Percentiles rank a stretch among this genome's conserved stretches.
Conservation (phyloP, 1,140 invertebrate genomes). For the Diploscapter pachys region DNA sequence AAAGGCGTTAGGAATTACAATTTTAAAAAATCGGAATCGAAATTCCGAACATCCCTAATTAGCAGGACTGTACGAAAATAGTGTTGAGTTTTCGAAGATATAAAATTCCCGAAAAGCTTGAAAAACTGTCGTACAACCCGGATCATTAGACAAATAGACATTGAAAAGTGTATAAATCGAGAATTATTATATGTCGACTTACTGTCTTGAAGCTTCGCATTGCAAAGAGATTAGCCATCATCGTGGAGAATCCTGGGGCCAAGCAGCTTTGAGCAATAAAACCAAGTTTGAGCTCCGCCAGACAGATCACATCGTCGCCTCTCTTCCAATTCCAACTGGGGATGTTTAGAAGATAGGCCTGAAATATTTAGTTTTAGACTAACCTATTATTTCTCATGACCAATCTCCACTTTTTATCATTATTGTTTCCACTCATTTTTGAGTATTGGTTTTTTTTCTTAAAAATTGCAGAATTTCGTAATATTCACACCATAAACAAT, state of each 20-base stretch:
- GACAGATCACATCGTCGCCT: constrained; percentile 66
- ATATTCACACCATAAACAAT: too few relatives aligned
- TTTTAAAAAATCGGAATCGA: constrained; percentile 4
- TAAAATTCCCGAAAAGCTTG: not conserved
- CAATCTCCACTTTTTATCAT: too few relatives aligned
- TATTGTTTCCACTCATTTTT: too few relatives aligned
- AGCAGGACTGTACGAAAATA: not conserved
- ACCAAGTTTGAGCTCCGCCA: constrained; percentile 67
- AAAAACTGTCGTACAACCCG: not conserved
- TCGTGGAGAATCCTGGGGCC: constrained; percentile 97
- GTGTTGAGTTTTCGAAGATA: not conserved
- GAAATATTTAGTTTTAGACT: constrained; percentile 20
- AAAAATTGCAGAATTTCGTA: too few relatives aligned
- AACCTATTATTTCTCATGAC: too few relatives aligned
- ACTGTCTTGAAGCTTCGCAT: constrained; percentile 99
- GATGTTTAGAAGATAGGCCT: constrained; percentile 67
- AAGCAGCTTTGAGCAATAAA: constrained; percentile 68
- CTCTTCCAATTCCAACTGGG: constrained; percentile 67
- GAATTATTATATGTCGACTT: constrained; percentile 64
- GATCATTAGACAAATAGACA: constrained; percentile 63
- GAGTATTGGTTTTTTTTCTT: too few relatives aligned
- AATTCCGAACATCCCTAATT: not conserved
- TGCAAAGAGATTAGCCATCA: constrained; percentile 99
- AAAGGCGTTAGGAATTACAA: not conserved
- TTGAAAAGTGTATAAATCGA: constrained; percentile 20